phyloP scores from a whole-genome alignment of 2,113 vertebrate genomes.

The Pavo muticus region DNA sequence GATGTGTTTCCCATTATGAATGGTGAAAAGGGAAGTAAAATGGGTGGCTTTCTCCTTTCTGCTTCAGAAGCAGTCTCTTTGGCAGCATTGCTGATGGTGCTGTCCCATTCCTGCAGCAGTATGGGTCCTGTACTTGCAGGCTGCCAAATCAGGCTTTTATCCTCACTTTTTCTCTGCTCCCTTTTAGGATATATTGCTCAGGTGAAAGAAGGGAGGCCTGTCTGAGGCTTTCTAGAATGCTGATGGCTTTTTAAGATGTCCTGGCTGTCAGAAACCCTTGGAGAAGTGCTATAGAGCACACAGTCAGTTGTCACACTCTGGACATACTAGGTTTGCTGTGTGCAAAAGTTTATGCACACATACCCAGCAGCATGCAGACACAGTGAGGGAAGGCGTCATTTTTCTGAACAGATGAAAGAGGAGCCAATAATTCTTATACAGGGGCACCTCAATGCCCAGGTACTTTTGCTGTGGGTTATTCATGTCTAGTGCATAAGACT shows the following conservation, averaged over 20 bases:
- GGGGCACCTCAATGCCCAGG: neutral
- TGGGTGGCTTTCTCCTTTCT: neutral
- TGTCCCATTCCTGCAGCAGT: neutral
- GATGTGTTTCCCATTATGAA: neutral
- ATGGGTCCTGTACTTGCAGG: neutral
- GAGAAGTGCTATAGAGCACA: neutral
- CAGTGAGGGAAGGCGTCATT: neutral
- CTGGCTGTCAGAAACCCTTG: neutral
- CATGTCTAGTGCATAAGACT: fast-evolving
- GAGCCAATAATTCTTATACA: neutral
- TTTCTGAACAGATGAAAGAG: neutral
- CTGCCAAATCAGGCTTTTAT: neutral
- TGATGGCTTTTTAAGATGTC: neutral
- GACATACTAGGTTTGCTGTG: fast-evolving
- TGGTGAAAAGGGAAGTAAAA: neutral
- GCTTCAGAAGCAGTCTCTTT: neutral
- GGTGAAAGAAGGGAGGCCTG: neutral
- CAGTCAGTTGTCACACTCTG: neutral
- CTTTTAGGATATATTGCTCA: neutral
- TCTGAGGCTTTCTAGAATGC: neutral
- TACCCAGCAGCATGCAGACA: neutral
- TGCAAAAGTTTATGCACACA: fast-evolving
- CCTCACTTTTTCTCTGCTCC: neutral
- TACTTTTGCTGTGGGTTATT: neutral
- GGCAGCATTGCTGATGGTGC: neutral